Percentiles rank a stretch among this genome's conserved stretches.
phyloP scores from a whole-genome alignment of 2,888 invertebrate genomes.

The Callosobruchus maculatus region DNA sequence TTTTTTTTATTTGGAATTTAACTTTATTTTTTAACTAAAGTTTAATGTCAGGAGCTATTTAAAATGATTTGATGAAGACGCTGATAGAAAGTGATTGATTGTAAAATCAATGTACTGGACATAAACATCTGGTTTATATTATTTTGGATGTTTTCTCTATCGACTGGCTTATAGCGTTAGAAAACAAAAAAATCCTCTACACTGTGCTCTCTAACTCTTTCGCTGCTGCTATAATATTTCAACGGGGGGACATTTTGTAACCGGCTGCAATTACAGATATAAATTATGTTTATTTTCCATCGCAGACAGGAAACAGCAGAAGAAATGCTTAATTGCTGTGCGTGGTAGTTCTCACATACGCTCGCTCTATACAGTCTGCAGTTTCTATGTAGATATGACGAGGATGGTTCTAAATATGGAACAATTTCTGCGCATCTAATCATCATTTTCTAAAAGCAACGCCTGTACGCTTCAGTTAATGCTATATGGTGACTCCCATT shows the following conservation, averaged over 20 bases:
- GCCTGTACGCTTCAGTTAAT: no score
- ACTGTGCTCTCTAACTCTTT: not conserved
- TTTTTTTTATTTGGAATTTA: no score
- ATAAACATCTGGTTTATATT: no score
- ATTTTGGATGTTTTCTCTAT: not conserved
- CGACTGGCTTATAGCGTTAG: not conserved
- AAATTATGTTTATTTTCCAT: slow-evolving; percentile 4
- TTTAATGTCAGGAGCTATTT: no score
- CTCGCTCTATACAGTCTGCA: not conserved
- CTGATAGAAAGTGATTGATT: no score
- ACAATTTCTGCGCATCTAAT: no score
- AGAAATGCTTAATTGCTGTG: not conserved
- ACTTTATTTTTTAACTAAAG: no score
- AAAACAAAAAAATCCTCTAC: not conserved
- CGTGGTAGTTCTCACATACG: not conserved
- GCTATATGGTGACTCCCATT: no score
- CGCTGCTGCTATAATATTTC: not conserved
- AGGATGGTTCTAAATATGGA: not conserved
- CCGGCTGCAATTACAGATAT: not conserved
- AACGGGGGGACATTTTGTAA: not conserved
- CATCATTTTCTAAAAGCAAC: no score
- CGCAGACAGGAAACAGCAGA: slow-evolving; percentile 3
- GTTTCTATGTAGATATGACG: not conserved
- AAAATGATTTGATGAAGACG: no score
- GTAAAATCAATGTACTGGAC: no score